phyloP scores from a whole-genome alignment of 2,113 vertebrate species.

The Orientallactaga bullata region DNA sequence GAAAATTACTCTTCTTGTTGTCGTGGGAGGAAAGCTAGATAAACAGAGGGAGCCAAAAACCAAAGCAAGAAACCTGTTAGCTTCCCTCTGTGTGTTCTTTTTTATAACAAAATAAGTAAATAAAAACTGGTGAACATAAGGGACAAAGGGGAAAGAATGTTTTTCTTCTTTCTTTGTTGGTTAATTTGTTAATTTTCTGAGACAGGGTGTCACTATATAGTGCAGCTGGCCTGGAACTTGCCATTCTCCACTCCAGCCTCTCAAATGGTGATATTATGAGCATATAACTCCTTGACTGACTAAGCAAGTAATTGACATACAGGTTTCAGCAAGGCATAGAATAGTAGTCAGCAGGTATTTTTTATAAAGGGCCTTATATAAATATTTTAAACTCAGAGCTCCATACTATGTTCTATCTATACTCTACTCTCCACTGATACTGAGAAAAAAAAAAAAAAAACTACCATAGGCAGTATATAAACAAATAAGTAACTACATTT shows the following conservation, averaged over 20 bases:
- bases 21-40: neutral
- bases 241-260: neutral
- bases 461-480: neutral
- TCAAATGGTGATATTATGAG: neutral
- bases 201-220: neutral
- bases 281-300: too few species aligned
- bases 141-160: neutral
- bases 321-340: neutral
- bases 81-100: neutral
- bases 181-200: neutral
- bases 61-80: conserved; percentile 32
- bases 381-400: conserved; percentile 41
- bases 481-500: neutral
- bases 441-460: too few species aligned
- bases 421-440: neutral
- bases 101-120: neutral
- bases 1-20: conserved; percentile 5
- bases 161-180: neutral
- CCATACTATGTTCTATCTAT: neutral
- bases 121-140: neutral
- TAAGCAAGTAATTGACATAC: neutral
- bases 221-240: neutral
- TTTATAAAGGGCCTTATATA: neutral
- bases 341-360: neutral
- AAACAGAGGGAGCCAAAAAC: neutral